Conservation (phyloP, 2,797 vertebrate genomes). For the Meriones psammophilus region DNA sequence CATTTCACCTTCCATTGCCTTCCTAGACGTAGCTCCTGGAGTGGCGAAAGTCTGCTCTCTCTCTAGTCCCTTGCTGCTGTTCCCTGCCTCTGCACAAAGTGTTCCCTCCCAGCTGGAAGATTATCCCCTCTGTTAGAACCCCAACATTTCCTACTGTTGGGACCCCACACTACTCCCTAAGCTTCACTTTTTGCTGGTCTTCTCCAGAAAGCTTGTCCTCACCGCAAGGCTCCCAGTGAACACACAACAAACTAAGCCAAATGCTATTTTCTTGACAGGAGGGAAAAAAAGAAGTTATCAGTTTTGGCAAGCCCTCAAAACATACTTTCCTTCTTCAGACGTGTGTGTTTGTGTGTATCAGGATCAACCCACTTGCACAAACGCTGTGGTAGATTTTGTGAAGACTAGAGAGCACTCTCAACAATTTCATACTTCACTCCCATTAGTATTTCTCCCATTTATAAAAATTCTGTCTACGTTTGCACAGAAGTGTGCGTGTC, state of each 20-base stretch:
- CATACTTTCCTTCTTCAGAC: neutral
- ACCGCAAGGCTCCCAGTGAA: neutral
- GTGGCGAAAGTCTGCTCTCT: neutral
- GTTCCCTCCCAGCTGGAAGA: neutral
- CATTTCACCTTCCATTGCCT: neutral
- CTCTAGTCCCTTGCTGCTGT: neutral
- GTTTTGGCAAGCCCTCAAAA: neutral
- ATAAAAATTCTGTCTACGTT: neutral
- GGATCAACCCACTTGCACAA: neutral
- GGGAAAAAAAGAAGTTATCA: neutral
- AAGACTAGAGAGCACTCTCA: neutral
- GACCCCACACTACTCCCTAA: neutral
- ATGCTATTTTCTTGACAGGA: neutral
- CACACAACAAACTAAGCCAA: neutral
- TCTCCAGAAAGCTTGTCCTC: slow-evolving; percentile 28
- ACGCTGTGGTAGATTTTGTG: neutral
- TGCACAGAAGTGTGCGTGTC: neutral
- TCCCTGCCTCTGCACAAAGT: neutral
- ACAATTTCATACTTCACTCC: neutral
- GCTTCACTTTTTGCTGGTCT: neutral
- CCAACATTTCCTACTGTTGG: neutral
- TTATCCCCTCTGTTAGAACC: neutral
- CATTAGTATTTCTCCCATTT: slow-evolving; percentile 16
- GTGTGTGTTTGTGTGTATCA: neutral
- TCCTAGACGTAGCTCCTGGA: neutral